Evolutionary conservation across 1,140 invertebrate species (phyloP).

Genomic region (Paraescarpia echinospica): DNA sequence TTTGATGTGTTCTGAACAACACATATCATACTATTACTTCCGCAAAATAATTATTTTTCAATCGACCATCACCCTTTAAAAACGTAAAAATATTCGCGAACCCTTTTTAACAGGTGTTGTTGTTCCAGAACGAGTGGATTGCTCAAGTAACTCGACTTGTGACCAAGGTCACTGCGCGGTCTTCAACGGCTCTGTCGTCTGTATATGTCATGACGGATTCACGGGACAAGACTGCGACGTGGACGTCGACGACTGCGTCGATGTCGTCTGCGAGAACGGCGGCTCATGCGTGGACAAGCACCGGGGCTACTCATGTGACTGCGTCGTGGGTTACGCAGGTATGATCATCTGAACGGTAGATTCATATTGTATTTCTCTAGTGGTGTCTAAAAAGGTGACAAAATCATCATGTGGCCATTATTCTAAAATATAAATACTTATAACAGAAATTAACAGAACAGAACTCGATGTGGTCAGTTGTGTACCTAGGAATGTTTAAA

Average conservation of each 20-base stretch:
- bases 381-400: no score
- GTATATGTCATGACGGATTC: conserved; percentile 46
- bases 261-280: conserved; percentile 85
- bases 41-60: background rate
- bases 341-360: background rate
- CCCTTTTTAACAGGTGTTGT: background rate
- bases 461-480: no score
- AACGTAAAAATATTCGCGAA: background rate
- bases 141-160: background rate
- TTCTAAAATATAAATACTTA: no score
- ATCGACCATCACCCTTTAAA: background rate
- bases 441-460: no score
- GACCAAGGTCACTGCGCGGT: background rate
- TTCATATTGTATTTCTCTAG: no score
- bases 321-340: conserved; percentile 27
- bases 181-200: conserved; percentile 26
- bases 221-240: conserved; percentile 71
- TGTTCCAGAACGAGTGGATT: background rate
- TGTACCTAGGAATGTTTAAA: no score
- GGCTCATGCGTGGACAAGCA: conserved; percentile 77
- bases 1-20: no score
- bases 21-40: no score
- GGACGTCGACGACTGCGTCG: conserved; percentile 86
- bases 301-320: conserved; percentile 30
- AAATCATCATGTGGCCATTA: no score